Percentiles rank a stretch among this genome's conserved stretches.
Evolutionary conservation across 1,140 invertebrate genomes (phyloP).

Genomic region (Phocides pigmalion): DNA sequence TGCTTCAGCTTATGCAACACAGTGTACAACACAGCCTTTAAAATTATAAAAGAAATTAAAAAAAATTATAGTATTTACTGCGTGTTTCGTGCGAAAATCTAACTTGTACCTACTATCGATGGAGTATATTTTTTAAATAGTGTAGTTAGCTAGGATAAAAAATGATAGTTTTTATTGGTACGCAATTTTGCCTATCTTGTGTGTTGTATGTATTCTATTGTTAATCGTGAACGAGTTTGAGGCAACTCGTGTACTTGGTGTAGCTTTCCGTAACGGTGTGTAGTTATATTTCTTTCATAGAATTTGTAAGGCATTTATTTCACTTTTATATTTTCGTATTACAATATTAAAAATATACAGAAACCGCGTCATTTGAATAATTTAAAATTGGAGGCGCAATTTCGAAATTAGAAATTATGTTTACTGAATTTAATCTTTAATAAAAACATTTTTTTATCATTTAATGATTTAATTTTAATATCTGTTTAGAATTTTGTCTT

Average conservation of each 20-base stretch:
- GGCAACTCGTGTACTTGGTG: slow-evolving; percentile 22
- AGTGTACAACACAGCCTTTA: slow-evolving; percentile 54
- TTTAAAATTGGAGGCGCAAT: background rate
- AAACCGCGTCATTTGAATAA: background rate
- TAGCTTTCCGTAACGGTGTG: slow-evolving; percentile 5
- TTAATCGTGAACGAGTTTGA: slow-evolving; percentile 48
- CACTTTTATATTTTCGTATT: background rate
- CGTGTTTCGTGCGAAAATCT: slow-evolving; percentile 61
- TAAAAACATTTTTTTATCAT: no score
- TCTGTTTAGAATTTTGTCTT: no score
- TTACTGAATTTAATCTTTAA: no score
- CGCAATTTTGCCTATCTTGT: slow-evolving; percentile 26
- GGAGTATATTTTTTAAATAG: slow-evolving; percentile 75
- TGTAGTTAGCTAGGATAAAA: slow-evolving; percentile 67
- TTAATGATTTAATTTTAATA: no score
- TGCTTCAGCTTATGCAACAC: slow-evolving; percentile 50
- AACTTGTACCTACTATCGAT: slow-evolving; percentile 53
- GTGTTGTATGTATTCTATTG: slow-evolving; percentile 27
- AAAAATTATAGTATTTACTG: slow-evolving; percentile 52
- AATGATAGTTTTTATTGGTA: slow-evolving; percentile 35
- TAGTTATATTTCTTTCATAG: slow-evolving; percentile 8
- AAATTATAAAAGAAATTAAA: slow-evolving; percentile 47
- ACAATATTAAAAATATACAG: background rate
- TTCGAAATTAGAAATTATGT: no score
- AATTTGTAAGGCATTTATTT: background rate